phyloP scores from a whole-genome alignment of 1,140 invertebrate species.

The Prorops nasuta region DNA sequence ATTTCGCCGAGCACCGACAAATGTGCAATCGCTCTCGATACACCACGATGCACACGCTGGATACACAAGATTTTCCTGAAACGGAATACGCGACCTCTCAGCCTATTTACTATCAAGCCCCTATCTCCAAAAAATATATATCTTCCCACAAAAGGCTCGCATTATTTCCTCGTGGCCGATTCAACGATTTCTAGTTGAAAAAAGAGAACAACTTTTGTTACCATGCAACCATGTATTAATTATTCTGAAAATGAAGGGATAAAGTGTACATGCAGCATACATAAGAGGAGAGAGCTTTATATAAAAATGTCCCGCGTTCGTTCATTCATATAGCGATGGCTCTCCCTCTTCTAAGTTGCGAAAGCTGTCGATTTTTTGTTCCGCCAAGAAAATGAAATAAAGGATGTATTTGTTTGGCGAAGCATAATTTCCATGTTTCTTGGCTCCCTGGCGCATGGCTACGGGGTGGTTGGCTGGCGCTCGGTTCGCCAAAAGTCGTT shows the following conservation, averaged over 20 bases:
- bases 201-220: too few relatives aligned
- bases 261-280: too few relatives aligned
- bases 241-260: too few relatives aligned
- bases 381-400: slow-evolving; percentile 30
- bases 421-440: slow-evolving; percentile 38
- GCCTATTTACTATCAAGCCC: too few relatives aligned
- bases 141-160: too few relatives aligned
- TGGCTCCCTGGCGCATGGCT: slow-evolving; percentile 15
- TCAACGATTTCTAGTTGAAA: too few relatives aligned
- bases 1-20: slow-evolving; percentile 30
- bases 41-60: background rate
- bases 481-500: slow-evolving; percentile 49
- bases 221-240: too few relatives aligned
- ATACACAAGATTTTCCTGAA: background rate
- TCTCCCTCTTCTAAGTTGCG: background rate
- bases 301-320: background rate
- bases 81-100: too few relatives aligned
- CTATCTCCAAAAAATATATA: too few relatives aligned
- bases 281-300: too few relatives aligned
- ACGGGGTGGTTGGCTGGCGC: slow-evolving; percentile 17
- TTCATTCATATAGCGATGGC: background rate
- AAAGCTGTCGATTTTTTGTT: slow-evolving; percentile 16
- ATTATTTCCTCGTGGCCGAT: too few relatives aligned
- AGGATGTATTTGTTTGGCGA: slow-evolving; percentile 40
- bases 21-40: slow-evolving; percentile 16